Evolutionary conservation across 2,797 vertebrate genomes (phyloP), one percentile per base, ranked within the genome.

Genomic region (Gymnothorax javanicus): DNA sequence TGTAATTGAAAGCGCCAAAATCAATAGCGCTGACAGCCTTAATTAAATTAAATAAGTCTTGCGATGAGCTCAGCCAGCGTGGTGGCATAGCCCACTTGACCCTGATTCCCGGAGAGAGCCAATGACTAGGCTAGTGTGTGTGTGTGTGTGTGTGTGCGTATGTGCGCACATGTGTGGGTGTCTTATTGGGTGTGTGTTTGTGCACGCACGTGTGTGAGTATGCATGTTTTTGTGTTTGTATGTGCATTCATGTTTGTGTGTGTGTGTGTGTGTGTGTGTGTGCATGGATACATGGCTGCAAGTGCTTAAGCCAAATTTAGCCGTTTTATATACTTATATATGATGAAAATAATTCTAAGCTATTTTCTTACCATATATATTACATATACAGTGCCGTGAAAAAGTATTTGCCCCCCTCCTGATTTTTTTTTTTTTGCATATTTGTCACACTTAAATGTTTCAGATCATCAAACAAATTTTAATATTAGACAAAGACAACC

Each of bases 41-140:
- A 98, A 99, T 99, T 98, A 98, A 98, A 99, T 99, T 99, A 98
- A 98, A 98, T 98, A 97, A 97, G 96, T 97, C 96, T 95, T 94
- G 93, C 81, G 92, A 95, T 94, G 94, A 94, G 95, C 95, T 95
- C 93, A 92, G 95, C 90, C 94, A 91, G 93, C 94, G 93, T 73
- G 90, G 94, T 92, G 87, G 75, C 43, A 92, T 67, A 87, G 93
- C 93, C 94, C 95, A 92, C 95, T 96, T 96, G 95, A 97, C 96
- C 96, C 96, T 93, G 64, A 52, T 71, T 93, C 84, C 88, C 73
- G 77, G 87, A 89, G 86, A 87, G 91, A 86, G 67, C 8, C 81
- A 33, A 87, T 4, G 90, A 89, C 86, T 84, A 85, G 75, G 13
- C 82, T 83, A 85, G 27, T 62, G 79, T 64, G 59, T 23, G 64